A percentile compares a stretch with the other conserved stretches of the same genome.
phyloP scores from a whole-genome alignment of 2,888 invertebrate genomes.

The Amiota communis region DNA sequence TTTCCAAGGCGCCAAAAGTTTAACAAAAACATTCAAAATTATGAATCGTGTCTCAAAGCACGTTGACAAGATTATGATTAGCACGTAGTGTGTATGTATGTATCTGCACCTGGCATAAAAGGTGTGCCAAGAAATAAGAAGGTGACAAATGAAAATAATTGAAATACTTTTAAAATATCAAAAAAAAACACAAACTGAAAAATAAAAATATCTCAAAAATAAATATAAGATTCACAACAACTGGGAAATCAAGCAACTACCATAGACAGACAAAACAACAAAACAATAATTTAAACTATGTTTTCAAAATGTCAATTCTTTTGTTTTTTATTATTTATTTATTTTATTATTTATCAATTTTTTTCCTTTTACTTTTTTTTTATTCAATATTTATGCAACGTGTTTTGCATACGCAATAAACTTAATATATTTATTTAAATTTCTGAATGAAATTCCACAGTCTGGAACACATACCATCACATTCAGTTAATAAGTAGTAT shows the following conservation, averaged over 20 bases:
- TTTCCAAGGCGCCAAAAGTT: background rate
- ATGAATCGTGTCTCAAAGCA: conserved; percentile 6
- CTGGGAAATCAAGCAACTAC: too few species aligned
- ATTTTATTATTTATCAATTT: background rate
- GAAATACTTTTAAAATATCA: background rate
- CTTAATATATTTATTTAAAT: background rate
- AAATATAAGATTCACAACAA: too few species aligned
- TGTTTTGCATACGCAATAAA: background rate
- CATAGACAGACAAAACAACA: background rate
- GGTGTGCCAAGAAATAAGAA: conserved; percentile 20
- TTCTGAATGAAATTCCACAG: conserved; percentile 12
- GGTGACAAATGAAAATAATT: too few species aligned
- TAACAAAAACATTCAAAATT: background rate
- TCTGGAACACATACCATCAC: too few species aligned
- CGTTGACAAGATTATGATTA: conserved; percentile 15
- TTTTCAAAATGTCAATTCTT: background rate
- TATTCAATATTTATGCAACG: conserved; percentile 16
- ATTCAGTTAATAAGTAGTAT: too few species aligned
- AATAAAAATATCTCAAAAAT: background rate
- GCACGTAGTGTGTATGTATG: background rate
- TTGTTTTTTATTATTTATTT: background rate
- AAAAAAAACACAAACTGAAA: background rate
- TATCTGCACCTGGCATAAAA: background rate
- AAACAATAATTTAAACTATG: background rate
- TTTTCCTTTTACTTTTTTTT: background rate